Evolutionary conservation across 2,888 invertebrate genomes (phyloP), one percentile per base, ranked within the genome.

Genomic region (Conus canariensis): DNA sequence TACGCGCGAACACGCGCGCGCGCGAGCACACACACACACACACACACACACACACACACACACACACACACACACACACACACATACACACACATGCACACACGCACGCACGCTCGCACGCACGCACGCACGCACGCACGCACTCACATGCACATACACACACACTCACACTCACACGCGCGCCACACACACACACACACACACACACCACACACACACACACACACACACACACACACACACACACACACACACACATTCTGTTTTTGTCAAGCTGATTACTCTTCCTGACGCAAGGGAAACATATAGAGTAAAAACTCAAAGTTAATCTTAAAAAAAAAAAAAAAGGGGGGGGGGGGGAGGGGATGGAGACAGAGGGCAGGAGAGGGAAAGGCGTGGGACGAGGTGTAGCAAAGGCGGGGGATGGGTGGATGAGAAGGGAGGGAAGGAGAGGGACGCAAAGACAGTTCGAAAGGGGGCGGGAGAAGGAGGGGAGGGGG

Each of bases 1-100:
- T 45, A 82, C 85, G 59, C 85, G 14, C 85, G 3, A n/a, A 30
- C 85, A 85, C 85, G 25, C 85, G 59, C 85, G 14, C 85, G 59
- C 85, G 22, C 85, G 59, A 59, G 22, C 85, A 85, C 85, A 59
- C 85, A 85, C 85, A 59, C 85, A 85, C 85, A 59, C 85, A 85
- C 25, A 25, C 77, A n/a, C 7, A 25, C 77, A 77, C 77, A n/a
- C n/a, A 77, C 30, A 9, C 25, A n/a, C 77, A 25, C n/a, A 25
- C 85, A 85, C 85, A 22, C 83, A 83, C 83, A 22, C 83, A 83
- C 83, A 22, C 83, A 64, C 60, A 0, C 64, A 7, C 82, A 22
- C 83, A 83, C 83, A 22, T 56, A 83, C 83, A 22, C 83, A 64
- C 60, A 0, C 64, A 7, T 7, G 64, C 64, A 83, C 83, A 7